These are phyloP conservation scores for Crypturellus tataupa DNA, from an alignment of 2,797 vertebrate genomes.

Conservation along the genomic window DNA sequence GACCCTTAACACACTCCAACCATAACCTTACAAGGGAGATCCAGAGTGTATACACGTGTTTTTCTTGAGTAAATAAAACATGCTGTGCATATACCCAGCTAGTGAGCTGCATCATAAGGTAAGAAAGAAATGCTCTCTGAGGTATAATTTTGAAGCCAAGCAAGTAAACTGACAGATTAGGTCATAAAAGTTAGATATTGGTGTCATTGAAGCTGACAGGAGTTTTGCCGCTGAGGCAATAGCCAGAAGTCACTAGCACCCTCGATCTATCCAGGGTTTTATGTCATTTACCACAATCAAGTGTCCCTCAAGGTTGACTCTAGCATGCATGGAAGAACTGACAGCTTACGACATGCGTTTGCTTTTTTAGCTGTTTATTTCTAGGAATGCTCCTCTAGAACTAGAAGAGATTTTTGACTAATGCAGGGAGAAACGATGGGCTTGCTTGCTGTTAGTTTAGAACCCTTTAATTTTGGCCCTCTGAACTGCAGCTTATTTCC, in stretches of 20 bases:
- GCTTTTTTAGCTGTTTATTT: background rate
- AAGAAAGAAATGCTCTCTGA: background rate
- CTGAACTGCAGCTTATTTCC: background rate
- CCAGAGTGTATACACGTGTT: background rate
- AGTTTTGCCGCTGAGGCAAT: background rate
- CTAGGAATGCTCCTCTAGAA: background rate
- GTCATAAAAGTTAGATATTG: background rate
- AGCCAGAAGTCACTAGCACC: background rate
- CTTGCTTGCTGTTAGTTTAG: background rate
- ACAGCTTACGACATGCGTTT: background rate
- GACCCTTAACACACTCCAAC: background rate
- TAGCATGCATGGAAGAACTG: background rate
- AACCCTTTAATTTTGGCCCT: background rate
- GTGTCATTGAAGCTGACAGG: background rate
- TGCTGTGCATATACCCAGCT: background rate
- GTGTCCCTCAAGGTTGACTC: background rate
- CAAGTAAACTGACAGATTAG: background rate
- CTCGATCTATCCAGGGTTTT: background rate
- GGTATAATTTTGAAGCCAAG: background rate
- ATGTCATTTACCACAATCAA: background rate
- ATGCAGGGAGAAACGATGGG: rapidly evolving
- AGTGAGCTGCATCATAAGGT: background rate
- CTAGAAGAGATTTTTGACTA: background rate
- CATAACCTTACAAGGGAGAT: background rate
- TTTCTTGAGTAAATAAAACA: background rate